Evolutionary conservation across 2,797 vertebrate species (phyloP).

Genomic region (Yasuhikotakia modesta): DNA sequence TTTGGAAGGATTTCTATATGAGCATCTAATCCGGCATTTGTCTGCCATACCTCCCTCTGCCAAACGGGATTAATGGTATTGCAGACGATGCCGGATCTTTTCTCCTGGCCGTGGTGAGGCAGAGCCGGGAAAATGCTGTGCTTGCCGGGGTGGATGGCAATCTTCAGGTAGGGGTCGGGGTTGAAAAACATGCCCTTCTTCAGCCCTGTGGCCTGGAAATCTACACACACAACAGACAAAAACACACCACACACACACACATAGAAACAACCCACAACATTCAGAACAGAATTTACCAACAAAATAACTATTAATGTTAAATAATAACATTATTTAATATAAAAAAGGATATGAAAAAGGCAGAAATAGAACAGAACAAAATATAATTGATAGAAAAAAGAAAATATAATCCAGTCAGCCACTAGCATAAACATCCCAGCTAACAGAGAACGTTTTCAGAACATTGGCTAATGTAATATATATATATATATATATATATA

Average conservation of each 20-base stretch:
- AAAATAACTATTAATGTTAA: too few relatives aligned
- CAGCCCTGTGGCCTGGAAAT: conserved; percentile 86
- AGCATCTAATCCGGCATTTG: neutral
- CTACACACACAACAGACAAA: too few relatives aligned
- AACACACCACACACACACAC: conserved; percentile 6
- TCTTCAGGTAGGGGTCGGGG: conserved; percentile 88
- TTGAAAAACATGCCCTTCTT: conserved; percentile 93
- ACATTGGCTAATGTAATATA: neutral
- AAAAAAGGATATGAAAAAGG: too few relatives aligned
- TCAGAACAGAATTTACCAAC: too few relatives aligned
- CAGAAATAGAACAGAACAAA: too few relatives aligned
- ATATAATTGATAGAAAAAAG: too few relatives aligned
- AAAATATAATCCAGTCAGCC: too few relatives aligned
- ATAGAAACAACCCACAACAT: too few relatives aligned
- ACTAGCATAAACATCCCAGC: too few relatives aligned
- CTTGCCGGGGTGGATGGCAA: conserved; percentile 87
- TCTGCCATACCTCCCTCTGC: conserved; percentile 81
- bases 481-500: too few relatives aligned
- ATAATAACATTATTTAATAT: too few relatives aligned
- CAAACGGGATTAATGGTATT: conserved; percentile 87
- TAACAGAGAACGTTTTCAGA: too few relatives aligned
- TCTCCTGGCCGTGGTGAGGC: conserved; percentile 87
- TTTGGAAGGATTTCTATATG: conserved; percentile 8
- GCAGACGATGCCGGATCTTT: conserved; percentile 83
- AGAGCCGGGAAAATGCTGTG: conserved; percentile 88